These are phyloP conservation scores for Schrankia costaestrigalis DNA, from an alignment of 2,888 invertebrate species.

Conservation along the genomic window DNA sequence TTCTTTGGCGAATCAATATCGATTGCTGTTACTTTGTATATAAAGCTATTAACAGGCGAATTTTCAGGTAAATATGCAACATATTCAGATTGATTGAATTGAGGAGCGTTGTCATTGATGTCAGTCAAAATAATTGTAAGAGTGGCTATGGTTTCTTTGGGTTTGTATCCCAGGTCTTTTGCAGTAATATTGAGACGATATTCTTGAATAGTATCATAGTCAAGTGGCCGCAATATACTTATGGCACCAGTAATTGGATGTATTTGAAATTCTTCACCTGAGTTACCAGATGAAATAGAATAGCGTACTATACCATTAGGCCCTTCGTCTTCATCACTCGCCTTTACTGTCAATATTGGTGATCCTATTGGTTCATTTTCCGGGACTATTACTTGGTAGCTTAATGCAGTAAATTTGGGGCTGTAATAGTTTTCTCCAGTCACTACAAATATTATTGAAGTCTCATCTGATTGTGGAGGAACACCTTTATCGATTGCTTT, in stretches of 20 bases:
- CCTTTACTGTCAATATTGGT: constrained; percentile 90
- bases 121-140: constrained; percentile 93
- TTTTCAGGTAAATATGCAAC: constrained; percentile 92
- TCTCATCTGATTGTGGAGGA: constrained; percentile 90
- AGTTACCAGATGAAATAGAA: constrained; percentile 91
- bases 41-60: constrained; percentile 85
- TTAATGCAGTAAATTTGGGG: constrained; percentile 90
- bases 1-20: constrained; percentile 95
- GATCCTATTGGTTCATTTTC: constrained; percentile 95
- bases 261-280: constrained; percentile 89
- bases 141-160: constrained; percentile 87
- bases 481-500: constrained; percentile 93
- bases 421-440: constrained; percentile 91
- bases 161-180: constrained; percentile 90
- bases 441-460: constrained; percentile 86
- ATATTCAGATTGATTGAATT: constrained; percentile 89
- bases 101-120: constrained; percentile 95
- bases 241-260: constrained; percentile 89
- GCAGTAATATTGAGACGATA: constrained; percentile 94
- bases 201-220: constrained; percentile 92
- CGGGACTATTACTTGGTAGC: constrained; percentile 94
- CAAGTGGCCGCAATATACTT: constrained; percentile 88
- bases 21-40: constrained; percentile 87
- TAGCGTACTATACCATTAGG: constrained; percentile 95
- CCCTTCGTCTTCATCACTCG: constrained; percentile 91